Evolutionary conservation across 2,888 invertebrate species (phyloP).

Genomic region (Ennomos quercinarius): DNA sequence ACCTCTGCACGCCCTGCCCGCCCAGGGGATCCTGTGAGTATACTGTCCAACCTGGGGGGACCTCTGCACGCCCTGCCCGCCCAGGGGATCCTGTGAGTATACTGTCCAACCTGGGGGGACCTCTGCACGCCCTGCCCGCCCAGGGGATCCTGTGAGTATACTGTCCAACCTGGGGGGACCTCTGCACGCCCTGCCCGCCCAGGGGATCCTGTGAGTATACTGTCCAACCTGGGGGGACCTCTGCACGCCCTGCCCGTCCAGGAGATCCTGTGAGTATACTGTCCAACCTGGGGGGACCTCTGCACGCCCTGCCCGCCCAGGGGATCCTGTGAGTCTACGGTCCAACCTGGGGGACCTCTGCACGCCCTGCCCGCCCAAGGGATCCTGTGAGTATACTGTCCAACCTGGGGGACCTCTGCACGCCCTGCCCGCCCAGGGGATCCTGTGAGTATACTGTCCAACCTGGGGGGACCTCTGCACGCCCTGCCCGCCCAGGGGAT

Average conservation of each 20-base stretch:
- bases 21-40: too few species aligned
- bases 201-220: conserved; percentile 71
- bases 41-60: too few species aligned
- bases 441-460: too few species aligned
- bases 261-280: conserved; percentile 72
- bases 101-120: conserved; percentile 94
- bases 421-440: conserved; percentile 88
- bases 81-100: too few species aligned
- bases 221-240: conserved; percentile 93
- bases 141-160: conserved; percentile 69
- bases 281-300: conserved; percentile 92
- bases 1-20: too few species aligned
- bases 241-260: conserved; percentile 90
- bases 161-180: conserved; percentile 93
- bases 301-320: conserved; percentile 90
- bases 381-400: conserved; percentile 72
- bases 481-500: conserved; percentile 87
- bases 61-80: too few species aligned
- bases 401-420: conserved; percentile 92
- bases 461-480: conserved; percentile 93
- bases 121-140: conserved; percentile 91
- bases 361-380: conserved; percentile 88
- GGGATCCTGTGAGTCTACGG: conserved; percentile 71
- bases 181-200: conserved; percentile 91
- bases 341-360: conserved; percentile 93